Evolutionary conservation across 2,113 vertebrate genomes (phyloP), one percentile per base, ranked within the genome.

Genomic region (Chroicocephalus ridibundus): DNA sequence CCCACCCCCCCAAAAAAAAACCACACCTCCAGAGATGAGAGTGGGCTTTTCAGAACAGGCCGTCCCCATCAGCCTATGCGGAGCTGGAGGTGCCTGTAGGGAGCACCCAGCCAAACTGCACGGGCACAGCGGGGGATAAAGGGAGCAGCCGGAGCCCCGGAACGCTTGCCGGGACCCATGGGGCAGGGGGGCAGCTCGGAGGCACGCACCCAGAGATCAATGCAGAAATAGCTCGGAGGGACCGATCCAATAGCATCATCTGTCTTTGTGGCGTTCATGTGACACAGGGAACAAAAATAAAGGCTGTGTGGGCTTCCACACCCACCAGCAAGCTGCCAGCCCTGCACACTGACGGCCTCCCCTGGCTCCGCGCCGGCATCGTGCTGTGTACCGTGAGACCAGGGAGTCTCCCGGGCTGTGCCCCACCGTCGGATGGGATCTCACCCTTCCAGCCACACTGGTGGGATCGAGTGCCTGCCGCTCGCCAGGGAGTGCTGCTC

Each of bases 301-400:
- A 94, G 87, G 89, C 85, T 89, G 52, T 55, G 94, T 97, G 96
- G 97, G 97, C 72, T 94, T 47, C 60, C 77, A 78, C 82, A 2
- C 97, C 98, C 94, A 98, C 97, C 91, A 94, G 90, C 96, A 97
- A 93, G 97, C 94, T 96, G 93, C 76, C 65, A 20, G 65, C 61
- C 75, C 75, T 74, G 78, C 84, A 34, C 5, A 15, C 25, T 1
- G 26, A 57, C 32, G 14, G 82, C 65, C 69, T 51, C 34, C n/a
- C 3, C 14, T 31, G 58, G 16, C 46, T 79, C 60, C n/a, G 72
- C 80, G 65, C 78, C 5, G 3, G 34, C 58, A 60, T 25, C 34
- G 61, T 40, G 61, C 42, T 22, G 79, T 21, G 6, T 46, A 36
- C 15, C 4, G 18, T 3, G 13, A 40, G 24, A 14, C 17, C 34